Percentiles rank a stretch among this genome's conserved stretches.
Evolutionary conservation across 2,797 vertebrate species (phyloP).

Genomic region (Acanthornis magna): DNA sequence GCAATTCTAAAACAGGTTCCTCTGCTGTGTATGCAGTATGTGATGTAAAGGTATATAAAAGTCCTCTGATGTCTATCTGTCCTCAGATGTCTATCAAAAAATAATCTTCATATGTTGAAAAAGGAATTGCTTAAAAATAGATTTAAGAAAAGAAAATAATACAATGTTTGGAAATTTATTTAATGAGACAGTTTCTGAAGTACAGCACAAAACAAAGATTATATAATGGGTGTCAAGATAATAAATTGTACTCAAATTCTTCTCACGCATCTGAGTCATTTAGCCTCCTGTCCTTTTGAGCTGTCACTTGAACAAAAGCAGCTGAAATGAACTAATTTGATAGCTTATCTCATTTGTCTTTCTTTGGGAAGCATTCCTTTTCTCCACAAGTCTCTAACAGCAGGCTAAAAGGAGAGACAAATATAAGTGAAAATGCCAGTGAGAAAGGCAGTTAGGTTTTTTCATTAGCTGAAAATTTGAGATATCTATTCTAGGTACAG

Average conservation of each 20-base stretch:
- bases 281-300: constrained; percentile 47
- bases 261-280: constrained; percentile 35
- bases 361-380: not conserved
- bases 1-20: not conserved
- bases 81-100: not conserved
- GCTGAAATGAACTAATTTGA: constrained; percentile 24
- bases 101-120: not conserved
- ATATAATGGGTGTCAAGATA: constrained; percentile 6
- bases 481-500: not conserved
- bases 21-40: not conserved
- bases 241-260: not conserved
- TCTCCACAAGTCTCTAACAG: not conserved
- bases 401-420: not conserved
- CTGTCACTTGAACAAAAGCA: constrained; percentile 57
- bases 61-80: not conserved
- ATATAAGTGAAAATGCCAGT: not conserved
- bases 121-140: not conserved
- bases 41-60: not conserved
- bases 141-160: not conserved
- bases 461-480: not conserved
- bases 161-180: constrained; percentile 8
- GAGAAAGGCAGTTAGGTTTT: not conserved
- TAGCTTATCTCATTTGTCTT: constrained; percentile 31
- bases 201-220: constrained; percentile 6
- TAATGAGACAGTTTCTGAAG: constrained; percentile 10